Conservation (phyloP, 2,113 vertebrate genomes). For the Camelus dromedarius region DNA sequence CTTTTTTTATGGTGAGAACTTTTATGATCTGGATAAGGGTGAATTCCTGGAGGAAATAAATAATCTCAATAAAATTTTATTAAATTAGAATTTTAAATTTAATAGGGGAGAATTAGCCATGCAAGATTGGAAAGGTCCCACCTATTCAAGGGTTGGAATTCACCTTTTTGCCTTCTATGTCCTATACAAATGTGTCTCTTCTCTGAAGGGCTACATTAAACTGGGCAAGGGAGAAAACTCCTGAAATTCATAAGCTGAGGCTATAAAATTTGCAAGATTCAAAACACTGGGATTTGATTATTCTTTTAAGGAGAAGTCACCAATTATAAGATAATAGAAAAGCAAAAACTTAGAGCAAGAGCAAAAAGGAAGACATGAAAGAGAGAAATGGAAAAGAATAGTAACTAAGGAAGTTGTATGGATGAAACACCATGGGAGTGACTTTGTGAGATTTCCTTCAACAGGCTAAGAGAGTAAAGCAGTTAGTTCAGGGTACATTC, state of each 20-base stretch:
- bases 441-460: background rate
- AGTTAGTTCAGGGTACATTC: background rate
- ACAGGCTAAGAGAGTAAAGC: background rate
- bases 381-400: background rate
- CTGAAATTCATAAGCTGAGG: background rate
- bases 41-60: background rate
- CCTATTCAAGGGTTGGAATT: background rate
- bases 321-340: background rate
- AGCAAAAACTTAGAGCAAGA: background rate
- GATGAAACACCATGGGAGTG: background rate
- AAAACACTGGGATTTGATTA: background rate
- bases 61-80: background rate
- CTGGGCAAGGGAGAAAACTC: background rate
- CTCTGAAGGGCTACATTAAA: background rate
- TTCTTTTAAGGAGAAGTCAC: background rate
- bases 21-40: background rate
- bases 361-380: background rate
- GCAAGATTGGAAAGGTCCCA: background rate
- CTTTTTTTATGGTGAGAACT: background rate
- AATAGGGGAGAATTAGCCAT: background rate
- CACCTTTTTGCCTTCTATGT: background rate
- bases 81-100: background rate
- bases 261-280: background rate
- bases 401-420: background rate
- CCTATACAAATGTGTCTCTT: background rate